Evolutionary conservation across 2,113 vertebrate species (phyloP), one percentile per base, ranked within the genome.

Genomic region (Cheilinus undulatus): DNA sequence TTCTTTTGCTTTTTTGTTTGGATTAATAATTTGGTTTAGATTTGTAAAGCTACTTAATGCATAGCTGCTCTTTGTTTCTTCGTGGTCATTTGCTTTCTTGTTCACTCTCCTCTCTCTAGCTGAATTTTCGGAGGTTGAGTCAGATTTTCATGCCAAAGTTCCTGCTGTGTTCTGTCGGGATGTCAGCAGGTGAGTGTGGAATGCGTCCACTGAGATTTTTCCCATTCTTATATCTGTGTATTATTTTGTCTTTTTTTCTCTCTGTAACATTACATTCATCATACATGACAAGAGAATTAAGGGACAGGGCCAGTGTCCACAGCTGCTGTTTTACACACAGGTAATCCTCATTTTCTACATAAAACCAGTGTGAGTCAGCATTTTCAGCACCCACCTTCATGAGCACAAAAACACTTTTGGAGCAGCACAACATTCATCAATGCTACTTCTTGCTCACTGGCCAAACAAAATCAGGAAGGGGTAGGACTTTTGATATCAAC

Each of bases 81-180:
- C 2, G 19, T 9, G 11, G 3, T 36, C 1, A 8, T 38, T 54
- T 19, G 23, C 3, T 19, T 0, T 42, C 4, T 14, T 12, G 17
- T 40, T 24, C 20, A 52, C 1, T 26, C 9, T 69, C 12, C 86
- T 30, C 59, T 77, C 38, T 85, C 3, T 79, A 99, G 98, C 92
- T 76, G 92, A 93, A 75, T 98, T 95, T 91, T 92, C 92, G 26
- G 97, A 98, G 36, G 97, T 99, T 53, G 97, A 99, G 91, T 98
- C 97, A 19, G 98, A 99, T 93, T 99, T 99, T 91, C 98, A 99
- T 30, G 96, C 98, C 90, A 99, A 99, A 95, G 96, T 99, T 93
- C 98, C 98, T 78, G 95, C 97, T 75, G 95, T 99, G 59, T 96
- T 96, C 89, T 99, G 98, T 93, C 95, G 92, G 81, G 97, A 98